Base-by-base conservation (phyloP, 2,888 invertebrate species). In the Subacronicta megacephala region DNA sequence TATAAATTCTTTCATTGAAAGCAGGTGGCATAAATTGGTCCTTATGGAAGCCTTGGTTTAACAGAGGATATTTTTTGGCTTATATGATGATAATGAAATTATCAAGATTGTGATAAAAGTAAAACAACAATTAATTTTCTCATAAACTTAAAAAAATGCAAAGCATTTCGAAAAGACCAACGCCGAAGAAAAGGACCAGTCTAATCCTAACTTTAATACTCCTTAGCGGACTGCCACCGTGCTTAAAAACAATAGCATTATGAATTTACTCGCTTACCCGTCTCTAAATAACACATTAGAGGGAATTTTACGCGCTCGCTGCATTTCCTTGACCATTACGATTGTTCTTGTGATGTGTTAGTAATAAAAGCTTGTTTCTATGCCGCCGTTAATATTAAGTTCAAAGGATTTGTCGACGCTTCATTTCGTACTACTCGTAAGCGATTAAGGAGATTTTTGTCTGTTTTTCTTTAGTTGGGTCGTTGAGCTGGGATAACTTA, bases 241-340 rank as follows among this genome's bases (percentile, higher is more conserved):
- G 59, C 54, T 69, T 74, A 62, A 68, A 71, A 61, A 61, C 62
- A 68, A 58, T 57, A 60, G 58, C 69, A 69, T 66, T 62, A 62
- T 49, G 63, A 69, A 68, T 68, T 77, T 76, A 72, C 57, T 61
- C 64, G 57, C 42, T 51, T 54, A 13, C 51, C 46, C 60, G 61
- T 76, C 70, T 58, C 57, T 71, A 75, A 78, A 72, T 78, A 75
- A 72, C 72, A 76, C 72, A 76, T 76, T 72, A 76, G 68, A 67
- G 43, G 20, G 44, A 77, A 82, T 85, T 87, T 84, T 81, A 87
- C 83, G 82, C 81, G 72, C 63, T 58, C 58, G 41, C 61, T 60
- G 74, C 79, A 72, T 85, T 88, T 87, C 86, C 87, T 85, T 77
- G 75, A 67, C 70, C 75, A 80, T 85, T 78, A 83, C 79, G 70